phyloP scores from a whole-genome alignment of 2,888 invertebrate genomes.

The Melipona bicolor region DNA sequence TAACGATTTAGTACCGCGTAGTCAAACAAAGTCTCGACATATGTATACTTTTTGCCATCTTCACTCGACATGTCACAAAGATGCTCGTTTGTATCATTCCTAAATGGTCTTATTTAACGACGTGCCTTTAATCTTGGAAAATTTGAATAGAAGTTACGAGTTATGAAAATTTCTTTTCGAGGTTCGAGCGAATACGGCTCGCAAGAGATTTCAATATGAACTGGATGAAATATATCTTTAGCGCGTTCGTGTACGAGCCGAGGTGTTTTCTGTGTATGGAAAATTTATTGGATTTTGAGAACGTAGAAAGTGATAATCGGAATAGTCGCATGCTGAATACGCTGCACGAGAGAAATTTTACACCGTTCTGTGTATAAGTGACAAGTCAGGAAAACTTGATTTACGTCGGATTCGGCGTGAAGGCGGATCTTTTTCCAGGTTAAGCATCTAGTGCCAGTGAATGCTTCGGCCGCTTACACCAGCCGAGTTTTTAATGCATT shows the following conservation, averaged over 20 bases:
- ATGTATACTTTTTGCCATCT: neutral
- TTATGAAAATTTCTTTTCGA: neutral
- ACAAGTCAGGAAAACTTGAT: constrained; percentile 28
- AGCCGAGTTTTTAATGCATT: neutral
- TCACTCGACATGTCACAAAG: neutral
- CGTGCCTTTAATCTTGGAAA: neutral
- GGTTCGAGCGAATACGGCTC: constrained; percentile 1
- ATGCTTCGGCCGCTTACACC: neutral
- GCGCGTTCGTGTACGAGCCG: neutral
- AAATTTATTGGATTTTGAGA: constrained; percentile 27
- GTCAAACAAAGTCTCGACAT: no score
- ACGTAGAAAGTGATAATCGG: constrained; percentile 37
- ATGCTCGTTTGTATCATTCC: no score
- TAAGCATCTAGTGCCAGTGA: neutral
- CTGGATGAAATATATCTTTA: constrained; percentile 30
- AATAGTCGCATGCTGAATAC: constrained; percentile 17
- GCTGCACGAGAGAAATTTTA: constrained; percentile 12
- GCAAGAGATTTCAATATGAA: neutral
- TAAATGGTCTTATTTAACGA: neutral
- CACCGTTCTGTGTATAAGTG: constrained; percentile 10
- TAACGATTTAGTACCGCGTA: neutral
- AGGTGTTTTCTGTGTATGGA: constrained; percentile 4
- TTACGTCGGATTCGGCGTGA: constrained; percentile 20
- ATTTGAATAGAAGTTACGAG: neutral
- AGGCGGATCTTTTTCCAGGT: constrained; percentile 2